A percentile compares a stretch with the other conserved stretches of the same genome.
Conservation (phyloP, 2,888 invertebrate species). For the Polyommatus icarus region DNA sequence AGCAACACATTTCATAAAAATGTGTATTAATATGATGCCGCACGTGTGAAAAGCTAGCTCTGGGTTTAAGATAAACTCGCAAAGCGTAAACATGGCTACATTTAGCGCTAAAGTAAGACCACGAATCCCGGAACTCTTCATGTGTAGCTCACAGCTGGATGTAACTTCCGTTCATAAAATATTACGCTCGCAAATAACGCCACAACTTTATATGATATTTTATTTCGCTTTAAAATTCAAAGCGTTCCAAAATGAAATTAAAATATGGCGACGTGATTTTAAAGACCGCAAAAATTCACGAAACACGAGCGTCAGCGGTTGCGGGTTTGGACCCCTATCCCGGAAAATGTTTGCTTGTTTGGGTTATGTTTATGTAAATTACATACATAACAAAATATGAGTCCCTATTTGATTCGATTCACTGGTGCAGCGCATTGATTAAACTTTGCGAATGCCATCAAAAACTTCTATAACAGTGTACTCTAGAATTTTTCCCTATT, state of each 20-base stretch:
- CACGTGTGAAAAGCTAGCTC: not conserved
- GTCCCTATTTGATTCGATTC: too few relatives aligned
- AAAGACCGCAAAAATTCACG: constrained; percentile 11
- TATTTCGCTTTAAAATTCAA: constrained; percentile 14
- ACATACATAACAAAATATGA: not conserved
- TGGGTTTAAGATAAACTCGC: not conserved
- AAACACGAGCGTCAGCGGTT: constrained; percentile 3
- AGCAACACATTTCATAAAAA: not conserved
- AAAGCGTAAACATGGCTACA: not conserved
- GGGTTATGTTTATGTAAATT: not conserved
- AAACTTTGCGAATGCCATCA: too few relatives aligned
- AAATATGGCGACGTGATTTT: constrained; percentile 17
- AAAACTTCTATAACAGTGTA: too few relatives aligned
- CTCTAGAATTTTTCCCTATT: too few relatives aligned
- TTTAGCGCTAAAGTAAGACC: constrained; percentile 1
- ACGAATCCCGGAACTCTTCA: not conserved
- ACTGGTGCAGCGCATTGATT: too few relatives aligned
- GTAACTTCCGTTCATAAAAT: constrained; percentile 19
- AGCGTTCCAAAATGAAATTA: not conserved
- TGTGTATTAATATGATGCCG: not conserved
- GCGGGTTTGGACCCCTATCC: not conserved
- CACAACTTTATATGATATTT: constrained; percentile 14
- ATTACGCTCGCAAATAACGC: not conserved
- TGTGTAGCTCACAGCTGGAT: not conserved
- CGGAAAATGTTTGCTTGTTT: not conserved